Evolutionary conservation across 2,797 vertebrate species (phyloP).

Genomic region (Zenarchopterus dispar): DNA sequence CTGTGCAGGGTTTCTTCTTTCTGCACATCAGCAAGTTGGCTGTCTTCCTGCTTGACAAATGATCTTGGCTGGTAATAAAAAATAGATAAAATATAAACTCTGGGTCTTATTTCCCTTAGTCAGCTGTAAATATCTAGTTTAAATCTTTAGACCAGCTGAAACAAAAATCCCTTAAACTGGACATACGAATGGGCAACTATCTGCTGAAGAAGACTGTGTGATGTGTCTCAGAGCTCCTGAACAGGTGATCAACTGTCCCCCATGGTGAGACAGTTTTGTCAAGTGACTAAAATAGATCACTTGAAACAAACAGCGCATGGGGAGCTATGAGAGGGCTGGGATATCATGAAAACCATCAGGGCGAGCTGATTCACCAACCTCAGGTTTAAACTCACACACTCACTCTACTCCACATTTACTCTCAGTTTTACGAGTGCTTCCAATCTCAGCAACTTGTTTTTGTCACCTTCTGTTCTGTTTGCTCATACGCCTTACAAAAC

Average conservation of each 20-base stretch:
- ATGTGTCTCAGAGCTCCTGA: neutral
- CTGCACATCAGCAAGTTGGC: neutral
- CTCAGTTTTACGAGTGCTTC: neutral
- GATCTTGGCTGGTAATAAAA: no score
- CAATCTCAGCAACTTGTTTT: neutral
- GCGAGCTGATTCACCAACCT: constrained; percentile 19
- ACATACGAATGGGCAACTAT: no score
- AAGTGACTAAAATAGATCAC: no score
- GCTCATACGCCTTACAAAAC: neutral
- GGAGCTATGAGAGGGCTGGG: neutral
- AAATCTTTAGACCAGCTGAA: no score
- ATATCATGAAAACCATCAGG: constrained; percentile 3
- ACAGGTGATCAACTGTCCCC: neutral
- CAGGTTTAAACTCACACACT: constrained; percentile 1
- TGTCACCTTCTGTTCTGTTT: neutral
- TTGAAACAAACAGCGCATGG: neutral
- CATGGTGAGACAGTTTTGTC: neutral
- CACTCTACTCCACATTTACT: neutral
- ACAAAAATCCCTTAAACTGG: no score
- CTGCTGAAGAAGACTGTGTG: no score
- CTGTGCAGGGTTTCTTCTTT: neutral
- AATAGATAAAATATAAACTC: no score
- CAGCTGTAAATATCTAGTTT: no score
- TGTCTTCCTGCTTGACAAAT: no score
- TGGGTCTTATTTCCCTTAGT: no score